These are phyloP conservation scores for Odontamblyopus lacepedii DNA, from an alignment of 2,797 vertebrate genomes.

Conservation along the genomic window DNA sequence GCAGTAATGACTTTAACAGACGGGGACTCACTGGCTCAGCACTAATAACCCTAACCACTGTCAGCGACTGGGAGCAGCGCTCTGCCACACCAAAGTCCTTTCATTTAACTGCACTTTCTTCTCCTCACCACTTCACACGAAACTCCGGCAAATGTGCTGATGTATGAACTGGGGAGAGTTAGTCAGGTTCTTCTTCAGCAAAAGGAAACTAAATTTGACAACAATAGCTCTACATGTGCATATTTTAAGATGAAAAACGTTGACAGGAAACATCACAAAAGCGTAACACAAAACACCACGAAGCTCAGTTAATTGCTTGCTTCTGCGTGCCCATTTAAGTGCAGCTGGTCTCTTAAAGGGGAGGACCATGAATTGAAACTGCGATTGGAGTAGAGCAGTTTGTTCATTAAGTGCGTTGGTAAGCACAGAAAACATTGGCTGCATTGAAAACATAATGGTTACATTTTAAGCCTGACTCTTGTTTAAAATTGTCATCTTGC, in stretches of 20 bases:
- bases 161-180: slow-evolving; percentile 40
- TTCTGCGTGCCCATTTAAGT: slow-evolving; percentile 44
- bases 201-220: slow-evolving; percentile 44
- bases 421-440: slow-evolving; percentile 3
- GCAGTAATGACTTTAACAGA: slow-evolving; percentile 20
- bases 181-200: slow-evolving; percentile 43
- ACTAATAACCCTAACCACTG: slow-evolving; percentile 41
- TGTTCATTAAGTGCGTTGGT: slow-evolving; percentile 7
- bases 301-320: slow-evolving; percentile 51
- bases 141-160: slow-evolving; percentile 50
- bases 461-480: slow-evolving; percentile 5
- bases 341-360: slow-evolving; percentile 44
- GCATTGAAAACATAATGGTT: slow-evolving; percentile 26
- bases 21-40: slow-evolving; percentile 20
- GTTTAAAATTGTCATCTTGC: slow-evolving; percentile 11
- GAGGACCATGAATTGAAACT: slow-evolving; percentile 20
- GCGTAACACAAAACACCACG: slow-evolving; percentile 31
- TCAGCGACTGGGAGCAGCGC: slow-evolving; percentile 7
- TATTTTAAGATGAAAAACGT: slow-evolving; percentile 61
- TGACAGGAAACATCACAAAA: slow-evolving; percentile 45
- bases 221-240: slow-evolving; percentile 49
- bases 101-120: slow-evolving; percentile 38
- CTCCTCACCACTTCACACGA: slow-evolving; percentile 33
- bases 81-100: slow-evolving; percentile 20
- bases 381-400: slow-evolving; percentile 4